Conservation (phyloP, 2,888 invertebrate genomes). For the Lepidocyrtoides sp. region DNA sequence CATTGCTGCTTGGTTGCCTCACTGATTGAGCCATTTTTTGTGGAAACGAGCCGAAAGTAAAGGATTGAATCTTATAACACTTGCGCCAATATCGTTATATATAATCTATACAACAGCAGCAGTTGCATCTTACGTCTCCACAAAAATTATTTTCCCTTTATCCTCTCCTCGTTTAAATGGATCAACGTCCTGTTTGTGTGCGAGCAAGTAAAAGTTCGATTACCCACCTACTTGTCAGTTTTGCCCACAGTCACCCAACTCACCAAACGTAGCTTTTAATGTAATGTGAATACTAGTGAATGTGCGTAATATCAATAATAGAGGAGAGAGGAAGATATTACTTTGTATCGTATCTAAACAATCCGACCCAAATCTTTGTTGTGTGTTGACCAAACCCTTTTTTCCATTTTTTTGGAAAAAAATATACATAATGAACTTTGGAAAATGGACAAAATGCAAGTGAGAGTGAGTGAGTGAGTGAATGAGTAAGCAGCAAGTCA, state of each 20-base stretch:
- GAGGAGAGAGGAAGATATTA: constrained; percentile 40
- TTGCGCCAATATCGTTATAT: neutral
- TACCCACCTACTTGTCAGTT: neutral
- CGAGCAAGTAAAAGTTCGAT: neutral
- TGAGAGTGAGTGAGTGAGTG: constrained; percentile 45
- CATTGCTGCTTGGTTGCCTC: constrained; percentile 41
- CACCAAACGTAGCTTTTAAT: neutral
- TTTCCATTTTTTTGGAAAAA: constrained; percentile 74
- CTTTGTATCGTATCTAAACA: constrained; percentile 66
- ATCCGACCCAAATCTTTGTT: constrained; percentile 31
- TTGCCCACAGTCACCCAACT: constrained; percentile 15
- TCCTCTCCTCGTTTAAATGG: constrained; percentile 38
- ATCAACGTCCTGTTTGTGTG: constrained; percentile 23
- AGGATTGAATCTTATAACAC: constrained; percentile 62
- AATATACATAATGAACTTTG: constrained; percentile 73
- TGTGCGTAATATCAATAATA: constrained; percentile 34
- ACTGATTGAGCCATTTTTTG: constrained; percentile 75
- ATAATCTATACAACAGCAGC: neutral
- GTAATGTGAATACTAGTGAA: neutral
- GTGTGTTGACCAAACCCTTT: constrained; percentile 72
- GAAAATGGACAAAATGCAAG: constrained; percentile 12
- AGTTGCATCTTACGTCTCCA: neutral
- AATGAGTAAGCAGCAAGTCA: constrained; percentile 59
- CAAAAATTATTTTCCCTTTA: constrained; percentile 46
- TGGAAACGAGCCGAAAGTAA: constrained; percentile 42